Evolutionary conservation across 1,140 invertebrate genomes (phyloP).

Genomic region (Aphelinus certus): DNA sequence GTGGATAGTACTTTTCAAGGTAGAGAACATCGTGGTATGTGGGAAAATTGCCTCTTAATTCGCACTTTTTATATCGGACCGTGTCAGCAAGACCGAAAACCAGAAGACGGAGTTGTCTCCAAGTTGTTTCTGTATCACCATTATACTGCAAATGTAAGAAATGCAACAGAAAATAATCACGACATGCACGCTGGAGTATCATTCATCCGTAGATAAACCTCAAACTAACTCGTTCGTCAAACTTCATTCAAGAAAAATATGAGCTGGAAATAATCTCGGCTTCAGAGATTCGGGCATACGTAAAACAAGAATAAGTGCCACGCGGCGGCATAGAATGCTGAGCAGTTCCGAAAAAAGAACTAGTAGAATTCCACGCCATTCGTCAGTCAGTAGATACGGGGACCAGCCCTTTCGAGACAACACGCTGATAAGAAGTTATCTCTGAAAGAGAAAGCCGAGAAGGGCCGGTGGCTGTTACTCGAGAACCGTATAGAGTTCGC

Average conservation of each 20-base stretch:
- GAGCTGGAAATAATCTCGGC: conserved; percentile 1
- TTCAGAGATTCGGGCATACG: not conserved
- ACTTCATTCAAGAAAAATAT: not conserved
- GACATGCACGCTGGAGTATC: too few relatives aligned
- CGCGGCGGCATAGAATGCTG: not conserved
- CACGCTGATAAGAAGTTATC: conserved; percentile 25
- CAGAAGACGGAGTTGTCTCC: too few relatives aligned
- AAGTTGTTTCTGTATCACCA: too few relatives aligned
- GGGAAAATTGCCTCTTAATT: too few relatives aligned
- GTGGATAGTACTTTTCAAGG: too few relatives aligned
- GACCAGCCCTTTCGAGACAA: not conserved
- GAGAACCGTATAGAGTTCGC: not conserved
- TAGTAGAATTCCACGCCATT: not conserved
- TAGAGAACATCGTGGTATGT: too few relatives aligned
- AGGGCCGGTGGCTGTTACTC: conserved; percentile 6
- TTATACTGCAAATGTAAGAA: too few relatives aligned
- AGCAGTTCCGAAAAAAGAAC: not conserved
- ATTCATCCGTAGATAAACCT: too few relatives aligned
- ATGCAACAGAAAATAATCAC: too few relatives aligned
- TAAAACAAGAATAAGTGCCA: not conserved
- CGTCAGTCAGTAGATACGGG: not conserved
- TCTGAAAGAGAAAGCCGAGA: conserved; percentile 12
- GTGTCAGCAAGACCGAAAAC: too few relatives aligned
- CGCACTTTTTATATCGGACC: too few relatives aligned
- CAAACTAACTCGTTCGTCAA: too few relatives aligned